These are phyloP conservation scores for Oopsacas minuta DNA, from an alignment of 37 sponge, comb jelly and placozoan genomes.

Conservation along the genomic window DNA sequence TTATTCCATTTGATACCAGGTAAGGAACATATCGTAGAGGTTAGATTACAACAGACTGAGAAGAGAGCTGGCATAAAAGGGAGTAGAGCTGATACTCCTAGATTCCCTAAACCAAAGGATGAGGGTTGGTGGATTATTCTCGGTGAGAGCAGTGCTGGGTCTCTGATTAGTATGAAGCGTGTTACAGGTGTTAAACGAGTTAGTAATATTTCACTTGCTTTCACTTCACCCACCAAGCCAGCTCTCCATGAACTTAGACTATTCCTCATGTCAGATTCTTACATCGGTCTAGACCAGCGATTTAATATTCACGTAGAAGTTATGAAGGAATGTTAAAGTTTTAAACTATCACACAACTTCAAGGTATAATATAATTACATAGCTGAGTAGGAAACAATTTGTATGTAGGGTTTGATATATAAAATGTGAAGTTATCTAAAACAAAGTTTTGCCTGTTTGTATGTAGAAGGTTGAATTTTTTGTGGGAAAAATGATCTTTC, in stretches of 20 bases:
- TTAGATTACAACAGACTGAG: background rate
- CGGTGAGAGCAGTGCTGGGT: slow-evolving; percentile 61
- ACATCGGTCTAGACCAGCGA: slow-evolving; percentile 85
- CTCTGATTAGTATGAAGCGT: slow-evolving; percentile 79
- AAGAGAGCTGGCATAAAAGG: background rate
- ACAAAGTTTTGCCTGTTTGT: too few species aligned
- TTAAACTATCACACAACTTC: background rate
- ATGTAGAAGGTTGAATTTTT: too few species aligned
- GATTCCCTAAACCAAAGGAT: slow-evolving; percentile 76
- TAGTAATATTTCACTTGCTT: slow-evolving; percentile 41
- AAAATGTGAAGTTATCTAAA: too few species aligned
- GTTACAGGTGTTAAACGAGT: slow-evolving; percentile 38
- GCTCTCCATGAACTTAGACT: slow-evolving; percentile 55
- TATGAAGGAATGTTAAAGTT: background rate
- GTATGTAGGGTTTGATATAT: too few species aligned
- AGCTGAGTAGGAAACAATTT: background rate
- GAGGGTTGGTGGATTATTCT: slow-evolving; percentile 92
- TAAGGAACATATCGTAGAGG: background rate
- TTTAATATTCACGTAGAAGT: slow-evolving; percentile 22
- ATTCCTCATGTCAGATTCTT: slow-evolving; percentile 80
- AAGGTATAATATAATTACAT: background rate
- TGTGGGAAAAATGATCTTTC: too few species aligned
- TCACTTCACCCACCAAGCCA: slow-evolving; percentile 48
- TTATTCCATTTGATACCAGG: background rate
- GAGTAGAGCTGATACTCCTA: slow-evolving; percentile 39